These are phyloP conservation scores for Syngnathoides biaculeatus DNA, from an alignment of 2,113 vertebrate genomes.

Conservation along the genomic window DNA sequence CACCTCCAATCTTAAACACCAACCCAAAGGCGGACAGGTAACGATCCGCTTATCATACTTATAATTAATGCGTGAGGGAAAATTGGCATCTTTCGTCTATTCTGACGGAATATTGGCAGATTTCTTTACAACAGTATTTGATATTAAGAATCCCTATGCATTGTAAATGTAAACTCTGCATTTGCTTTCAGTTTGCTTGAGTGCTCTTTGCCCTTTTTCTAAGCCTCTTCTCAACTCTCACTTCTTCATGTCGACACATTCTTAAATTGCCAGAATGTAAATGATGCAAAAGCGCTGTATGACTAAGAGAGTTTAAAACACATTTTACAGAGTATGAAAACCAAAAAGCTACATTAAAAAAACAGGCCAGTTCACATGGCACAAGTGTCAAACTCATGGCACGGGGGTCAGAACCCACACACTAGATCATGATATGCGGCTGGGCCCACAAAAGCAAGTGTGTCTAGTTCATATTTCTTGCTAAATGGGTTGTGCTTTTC, in stretches of 20 bases:
- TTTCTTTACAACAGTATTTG: not conserved
- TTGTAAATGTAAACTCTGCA: not conserved
- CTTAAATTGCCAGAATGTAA: not conserved
- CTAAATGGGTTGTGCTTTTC: too few relatives aligned
- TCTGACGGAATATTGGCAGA: not conserved
- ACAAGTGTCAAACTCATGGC: too few relatives aligned
- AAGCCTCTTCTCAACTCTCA: not conserved
- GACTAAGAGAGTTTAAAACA: not conserved
- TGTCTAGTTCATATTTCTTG: too few relatives aligned
- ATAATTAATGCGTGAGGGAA: not conserved
- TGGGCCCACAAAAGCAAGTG: too few relatives aligned
- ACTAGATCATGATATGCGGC: too few relatives aligned
- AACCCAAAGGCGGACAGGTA: slow-evolving; percentile 95
- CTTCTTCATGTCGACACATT: not conserved
- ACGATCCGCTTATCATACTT: slow-evolving; percentile 25
- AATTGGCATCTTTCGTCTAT: not conserved
- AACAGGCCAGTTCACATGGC: too few relatives aligned
- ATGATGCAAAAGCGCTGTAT: not conserved
- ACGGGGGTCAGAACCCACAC: too few relatives aligned
- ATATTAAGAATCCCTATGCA: not conserved
- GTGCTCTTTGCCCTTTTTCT: not conserved
- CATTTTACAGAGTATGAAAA: too few relatives aligned
- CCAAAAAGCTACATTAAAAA: too few relatives aligned
- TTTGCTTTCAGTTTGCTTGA: not conserved
- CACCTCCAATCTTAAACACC: slow-evolving; percentile 88